Base-by-base conservation (phyloP, 2,797 vertebrate genomes). In the Acipenser transmontanus region DNA sequence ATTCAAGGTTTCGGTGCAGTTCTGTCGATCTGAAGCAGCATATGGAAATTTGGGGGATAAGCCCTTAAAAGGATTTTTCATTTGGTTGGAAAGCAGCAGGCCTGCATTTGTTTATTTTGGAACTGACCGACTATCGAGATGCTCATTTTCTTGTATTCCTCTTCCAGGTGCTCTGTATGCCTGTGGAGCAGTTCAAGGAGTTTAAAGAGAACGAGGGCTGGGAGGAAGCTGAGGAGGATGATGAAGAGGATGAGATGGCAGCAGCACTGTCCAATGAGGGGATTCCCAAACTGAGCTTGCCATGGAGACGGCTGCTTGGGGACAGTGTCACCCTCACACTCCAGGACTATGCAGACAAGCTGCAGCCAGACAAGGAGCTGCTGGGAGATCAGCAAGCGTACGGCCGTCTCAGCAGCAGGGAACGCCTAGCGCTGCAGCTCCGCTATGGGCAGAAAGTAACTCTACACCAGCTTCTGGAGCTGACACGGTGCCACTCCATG, bases 391-490 rank as follows among this genome's bases (percentile, higher is more conserved):
- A 77, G 14, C 84, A 70, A 2, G 78, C 65, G 0, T 77, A 87
- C 0, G 65, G 66, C 9, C 72, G 73, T 51, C 87, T 96, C 68
- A 85, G 77, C 70, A 73, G 67, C 63, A 83, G 94, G 69, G 90
- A 95, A 76, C 87, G 82, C 72, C 87, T 87, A 6, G 93, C 95
- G 0, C 78, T 99, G 73, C 91, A 98, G 0, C 95, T 98, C 17
- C 90, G 93, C 52, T 91, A 90, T 0, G 94, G 95, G 1, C 96
- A 99, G 84, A 98, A 94, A 69, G 86, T 68, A 77, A 95, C 99
- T 77, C 71, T 99, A 71, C 72, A 86, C 49, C 85, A 77, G 63
- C 68, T 98, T 61, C 72, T 94, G 14, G 82, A 92, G 68, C 78
- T 95, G 71, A 85, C 91, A 10, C 17, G 7, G 7, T 20, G 47